phyloP scores from a whole-genome alignment of 2,888 invertebrate species.

The Pristionchus entomophagus region DNA sequence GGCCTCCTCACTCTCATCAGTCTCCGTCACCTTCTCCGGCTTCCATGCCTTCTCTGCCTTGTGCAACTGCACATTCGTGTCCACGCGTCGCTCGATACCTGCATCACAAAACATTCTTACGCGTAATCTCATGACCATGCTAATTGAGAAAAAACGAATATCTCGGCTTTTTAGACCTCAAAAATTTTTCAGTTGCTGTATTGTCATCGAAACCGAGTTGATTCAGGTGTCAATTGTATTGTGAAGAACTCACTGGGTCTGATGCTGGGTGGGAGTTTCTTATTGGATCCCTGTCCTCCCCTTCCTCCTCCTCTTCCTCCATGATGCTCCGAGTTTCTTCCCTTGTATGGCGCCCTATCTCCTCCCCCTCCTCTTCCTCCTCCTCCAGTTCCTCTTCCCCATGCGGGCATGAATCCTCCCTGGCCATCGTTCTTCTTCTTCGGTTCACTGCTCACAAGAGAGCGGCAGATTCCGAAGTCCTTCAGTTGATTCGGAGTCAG shows the following conservation, averaged over 20 bases:
- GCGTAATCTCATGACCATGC: neutral
- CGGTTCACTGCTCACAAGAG: slow-evolving; percentile 12
- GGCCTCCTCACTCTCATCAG: slow-evolving; percentile 26
- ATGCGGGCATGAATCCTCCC: slow-evolving; percentile 45
- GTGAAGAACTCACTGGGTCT: slow-evolving; percentile 36
- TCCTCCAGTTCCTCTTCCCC: slow-evolving; percentile 6
- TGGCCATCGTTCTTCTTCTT: slow-evolving; percentile 17
- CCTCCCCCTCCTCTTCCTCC: neutral
- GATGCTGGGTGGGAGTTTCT: slow-evolving; percentile 35
- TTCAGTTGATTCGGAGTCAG: slow-evolving; percentile 51
- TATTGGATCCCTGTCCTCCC: neutral
- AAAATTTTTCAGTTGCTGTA: no score
- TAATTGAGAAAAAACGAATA: neutral
- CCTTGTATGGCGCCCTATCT: slow-evolving; percentile 4
- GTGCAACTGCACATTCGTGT: slow-evolving; percentile 49
- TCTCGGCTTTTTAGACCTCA: no score
- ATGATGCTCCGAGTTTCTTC: slow-evolving; percentile 37
- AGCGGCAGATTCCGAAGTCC: slow-evolving; percentile 54
- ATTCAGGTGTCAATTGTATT: no score
- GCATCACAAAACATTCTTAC: neutral
- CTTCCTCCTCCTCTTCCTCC: neutral
- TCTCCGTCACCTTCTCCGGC: slow-evolving; percentile 55
- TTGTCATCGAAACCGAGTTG: no score
- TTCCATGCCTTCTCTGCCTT: slow-evolving; percentile 67
- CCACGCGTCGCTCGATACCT: slow-evolving; percentile 46